Evolutionary conservation across 2,888 invertebrate genomes (phyloP).

Genomic region (Nomada ruficornis): DNA sequence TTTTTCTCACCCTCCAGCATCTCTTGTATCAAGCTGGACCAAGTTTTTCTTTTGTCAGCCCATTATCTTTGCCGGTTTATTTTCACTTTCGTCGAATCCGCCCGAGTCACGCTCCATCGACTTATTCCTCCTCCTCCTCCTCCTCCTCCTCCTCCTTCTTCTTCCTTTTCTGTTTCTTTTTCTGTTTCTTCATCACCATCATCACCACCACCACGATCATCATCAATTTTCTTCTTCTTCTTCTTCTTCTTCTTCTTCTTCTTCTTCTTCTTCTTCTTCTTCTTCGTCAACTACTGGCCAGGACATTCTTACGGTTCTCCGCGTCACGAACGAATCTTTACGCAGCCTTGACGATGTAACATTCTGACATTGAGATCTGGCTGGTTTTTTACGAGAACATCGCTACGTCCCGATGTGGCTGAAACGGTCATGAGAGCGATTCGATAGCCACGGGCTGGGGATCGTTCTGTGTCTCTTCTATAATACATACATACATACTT

Average conservation of each 20-base stretch:
- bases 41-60: slow-evolving; percentile 47
- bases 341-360: slow-evolving; percentile 18
- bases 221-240: too few relatives aligned
- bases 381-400: slow-evolving; percentile 39
- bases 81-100: slow-evolving; percentile 67
- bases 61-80: slow-evolving; percentile 62
- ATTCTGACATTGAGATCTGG: not conserved
- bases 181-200: slow-evolving; percentile 6
- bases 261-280: slow-evolving; percentile 14
- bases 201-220: too few relatives aligned
- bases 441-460: slow-evolving; percentile 19
- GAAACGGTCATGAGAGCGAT: slow-evolving; percentile 8
- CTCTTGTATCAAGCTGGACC: not conserved
- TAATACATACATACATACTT: not conserved
- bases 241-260: too few relatives aligned
- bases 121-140: slow-evolving; percentile 24
- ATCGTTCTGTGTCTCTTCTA: not conserved
- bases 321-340: slow-evolving; percentile 25
- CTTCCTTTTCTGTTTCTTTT: slow-evolving; percentile 27
- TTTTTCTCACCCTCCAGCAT: slow-evolving; percentile 14
- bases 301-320: slow-evolving; percentile 41
- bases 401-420: not conserved
- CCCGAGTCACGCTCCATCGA: slow-evolving; percentile 65
- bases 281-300: slow-evolving; percentile 36
- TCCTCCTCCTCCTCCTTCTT: slow-evolving; percentile 16